Conservation (phyloP, 2,888 invertebrate species). For the Nymphalis c-album region DNA sequence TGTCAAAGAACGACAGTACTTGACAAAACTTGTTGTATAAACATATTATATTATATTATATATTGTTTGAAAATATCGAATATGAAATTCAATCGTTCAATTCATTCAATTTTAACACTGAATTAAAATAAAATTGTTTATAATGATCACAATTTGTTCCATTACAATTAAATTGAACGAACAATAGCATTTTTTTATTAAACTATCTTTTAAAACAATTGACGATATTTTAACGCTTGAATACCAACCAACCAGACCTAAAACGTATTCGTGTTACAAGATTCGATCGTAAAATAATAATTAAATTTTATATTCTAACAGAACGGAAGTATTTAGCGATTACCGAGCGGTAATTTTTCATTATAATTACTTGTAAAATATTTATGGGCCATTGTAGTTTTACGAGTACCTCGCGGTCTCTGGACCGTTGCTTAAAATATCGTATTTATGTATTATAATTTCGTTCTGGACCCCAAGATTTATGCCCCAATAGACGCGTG, state of each 20-base stretch:
- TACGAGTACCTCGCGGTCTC: constrained; percentile 50
- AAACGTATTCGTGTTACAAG: constrained; percentile 20
- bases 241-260: neutral
- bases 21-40: too few relatives aligned
- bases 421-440: constrained; percentile 51
- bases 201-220: neutral
- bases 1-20: too few relatives aligned
- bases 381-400: constrained; percentile 74
- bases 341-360: constrained; percentile 61
- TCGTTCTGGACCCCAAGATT: constrained; percentile 48
- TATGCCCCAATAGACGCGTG: constrained; percentile 41
- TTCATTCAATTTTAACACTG: too few relatives aligned
- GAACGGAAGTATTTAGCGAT: constrained; percentile 33
- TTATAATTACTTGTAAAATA: constrained; percentile 75
- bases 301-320: constrained; percentile 27
- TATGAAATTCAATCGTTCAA: too few relatives aligned
- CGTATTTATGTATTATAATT: constrained; percentile 67
- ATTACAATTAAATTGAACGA: neutral
- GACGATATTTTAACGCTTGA: neutral
- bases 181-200: neutral
- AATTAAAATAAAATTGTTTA: too few relatives aligned
- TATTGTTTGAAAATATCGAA: too few relatives aligned
- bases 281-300: constrained; percentile 33
- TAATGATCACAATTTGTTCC: neutral
- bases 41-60: too few relatives aligned